A percentile compares a stretch with the other conserved stretches of the same genome.
Evolutionary conservation across 2,888 invertebrate genomes (phyloP).

Genomic region (Saturnia japonica): DNA sequence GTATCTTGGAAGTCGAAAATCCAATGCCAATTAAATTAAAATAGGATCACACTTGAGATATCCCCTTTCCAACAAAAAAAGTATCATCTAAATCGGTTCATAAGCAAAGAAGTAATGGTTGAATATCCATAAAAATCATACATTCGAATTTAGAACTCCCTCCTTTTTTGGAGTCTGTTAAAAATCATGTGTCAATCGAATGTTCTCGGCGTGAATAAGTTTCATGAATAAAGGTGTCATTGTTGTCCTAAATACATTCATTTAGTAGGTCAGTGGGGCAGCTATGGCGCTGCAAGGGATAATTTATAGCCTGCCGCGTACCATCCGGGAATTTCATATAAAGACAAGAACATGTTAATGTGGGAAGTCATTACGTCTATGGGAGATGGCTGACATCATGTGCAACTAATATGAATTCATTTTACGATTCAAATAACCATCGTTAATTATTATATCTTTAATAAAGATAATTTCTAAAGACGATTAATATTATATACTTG

Average conservation of each 20-base stretch:
- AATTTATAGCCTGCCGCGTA: background rate
- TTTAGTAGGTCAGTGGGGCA: slow-evolving; percentile 10
- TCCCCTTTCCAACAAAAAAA: no score
- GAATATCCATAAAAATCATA: no score
- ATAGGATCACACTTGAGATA: no score
- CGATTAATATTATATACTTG: background rate
- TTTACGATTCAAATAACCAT: background rate
- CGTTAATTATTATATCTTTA: background rate
- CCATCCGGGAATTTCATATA: slow-evolving; percentile 3
- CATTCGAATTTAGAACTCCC: no score
- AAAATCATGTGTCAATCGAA: background rate
- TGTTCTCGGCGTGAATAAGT: background rate
- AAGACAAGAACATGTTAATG: slow-evolving; percentile 1
- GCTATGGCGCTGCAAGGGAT: background rate
- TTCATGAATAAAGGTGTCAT: background rate
- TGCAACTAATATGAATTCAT: background rate
- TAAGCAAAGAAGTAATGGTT: no score
- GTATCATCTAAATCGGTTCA: no score
- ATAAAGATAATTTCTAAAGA: background rate
- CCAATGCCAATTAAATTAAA: no score
- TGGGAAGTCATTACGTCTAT: background rate
- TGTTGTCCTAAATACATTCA: background rate
- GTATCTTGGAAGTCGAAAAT: no score
- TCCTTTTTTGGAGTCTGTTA: no score
- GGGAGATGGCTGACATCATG: background rate